Base-by-base conservation (phyloP, 2,888 invertebrate species). In the Drosophila monieri region DNA sequence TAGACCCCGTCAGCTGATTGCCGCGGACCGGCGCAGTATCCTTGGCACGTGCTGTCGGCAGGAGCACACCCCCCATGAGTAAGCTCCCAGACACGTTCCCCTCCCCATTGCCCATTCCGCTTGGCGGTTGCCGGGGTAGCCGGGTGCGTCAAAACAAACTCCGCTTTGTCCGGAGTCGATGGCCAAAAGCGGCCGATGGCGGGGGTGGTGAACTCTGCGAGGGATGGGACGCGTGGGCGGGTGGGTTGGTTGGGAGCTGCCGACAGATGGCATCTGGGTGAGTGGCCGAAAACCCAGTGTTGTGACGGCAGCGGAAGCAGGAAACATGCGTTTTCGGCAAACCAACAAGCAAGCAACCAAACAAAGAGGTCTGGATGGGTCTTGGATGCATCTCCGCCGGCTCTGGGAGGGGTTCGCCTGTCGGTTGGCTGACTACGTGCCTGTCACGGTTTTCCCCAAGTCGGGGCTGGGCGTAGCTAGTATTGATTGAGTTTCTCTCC, bases 131-230 rank as follows among this genome's bases (percentile, higher is more conserved):
- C 76, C 62, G 54, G 56, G 56, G 68, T 73, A 64, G 72, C 60
- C 59, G 37, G 70, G 56, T 53, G 71, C 79, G 86, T 80, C 81
- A 86, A 80, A 88, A 88, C 84, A 85, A 88, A 46, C 66, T 51
- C 64, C 60, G 37, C 70, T 74, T 78, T 77, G 75, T 83, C 65
- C 59, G 64, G 30, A 62, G 60, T 58, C 57, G 61, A 46, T 64
- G 72, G 39, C 30, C 30, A 18, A 51, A 12, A 52, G 27, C 25
- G 2, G 25, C 25, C 25, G 2, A 21, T 23, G 21, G 21, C 9
- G 14, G 8, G 6, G 10, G 43, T n/a, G 10, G 27, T 27, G 9
- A 23, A 27, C 4, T 6, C 14, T 37, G n/a, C 15, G 12, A 1
- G 23, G n/a, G 30, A 21, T 37, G 18, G 39, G 47, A 0, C 9